Conservation (phyloP, 2,797 vertebrate genomes). For the Poliocrania exsul region DNA sequence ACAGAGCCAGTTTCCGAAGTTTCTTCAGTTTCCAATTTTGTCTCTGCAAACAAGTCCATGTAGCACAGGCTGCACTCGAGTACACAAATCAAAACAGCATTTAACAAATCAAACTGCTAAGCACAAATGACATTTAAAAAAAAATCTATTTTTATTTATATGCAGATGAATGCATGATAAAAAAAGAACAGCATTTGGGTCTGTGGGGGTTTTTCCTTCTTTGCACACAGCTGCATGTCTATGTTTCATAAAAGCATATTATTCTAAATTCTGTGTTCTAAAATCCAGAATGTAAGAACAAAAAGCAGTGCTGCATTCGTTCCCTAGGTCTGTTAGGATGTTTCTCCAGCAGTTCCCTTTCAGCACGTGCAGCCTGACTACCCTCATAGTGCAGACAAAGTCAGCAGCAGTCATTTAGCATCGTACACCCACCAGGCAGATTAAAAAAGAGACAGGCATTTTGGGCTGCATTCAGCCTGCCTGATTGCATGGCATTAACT, state of each 20-base stretch:
- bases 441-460: too few species aligned
- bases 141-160: neutral
- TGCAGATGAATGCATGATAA: neutral
- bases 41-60: neutral
- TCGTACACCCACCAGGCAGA: neutral
- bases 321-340: neutral
- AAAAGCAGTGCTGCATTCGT: neutral
- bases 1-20: neutral
- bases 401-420: neutral
- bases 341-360: neutral
- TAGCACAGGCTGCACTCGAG: neutral
- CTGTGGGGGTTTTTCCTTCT: neutral
- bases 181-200: neutral
- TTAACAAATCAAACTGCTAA: neutral
- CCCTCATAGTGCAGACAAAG: neutral
- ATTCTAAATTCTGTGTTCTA: neutral
- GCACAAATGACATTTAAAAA: neutral
- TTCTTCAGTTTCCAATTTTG: neutral
- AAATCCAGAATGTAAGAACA: neutral
- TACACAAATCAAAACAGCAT: neutral
- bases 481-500: neutral
- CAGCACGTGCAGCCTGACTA: neutral
- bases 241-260: neutral
- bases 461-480: neutral
- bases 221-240: neutral